Evolutionary conservation across 2,888 invertebrate species (phyloP), one percentile per base, ranked within the genome.

Genomic region (Epinotia brunnichana): DNA sequence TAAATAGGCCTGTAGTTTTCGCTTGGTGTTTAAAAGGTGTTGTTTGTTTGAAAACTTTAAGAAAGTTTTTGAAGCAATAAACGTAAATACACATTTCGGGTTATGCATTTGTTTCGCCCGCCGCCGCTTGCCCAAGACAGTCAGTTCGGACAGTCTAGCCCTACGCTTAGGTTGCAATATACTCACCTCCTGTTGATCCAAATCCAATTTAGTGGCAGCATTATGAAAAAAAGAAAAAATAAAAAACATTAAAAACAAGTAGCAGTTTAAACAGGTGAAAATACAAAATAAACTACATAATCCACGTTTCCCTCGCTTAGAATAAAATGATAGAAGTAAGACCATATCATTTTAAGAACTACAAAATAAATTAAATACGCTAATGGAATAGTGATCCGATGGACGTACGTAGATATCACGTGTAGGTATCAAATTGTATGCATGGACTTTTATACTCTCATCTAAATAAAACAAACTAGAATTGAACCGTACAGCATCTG

Each of bases 141-240:
- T 7, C 21, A 24, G 21, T 2, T n/a, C 1, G 29, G 11, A 39
- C 11, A 39, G 10, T 11, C 10, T 41, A 13, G 13, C 41, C 13
- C 4, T 44, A 44, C 44, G 3, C 13, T 13, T 3, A 44, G 4
- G 2, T 48, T n/a, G 13, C n/a, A 35, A 48, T 19, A 75, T 81
- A 87, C 88, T 86, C 79, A 89, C 88, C 82, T 89, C 88, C 88
- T 88, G 74, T 68, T 69, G 74, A 56, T 48, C 48, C 15, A 56
- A 59, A 24, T 41, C 15, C 24, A 51, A 53, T n/a, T 61, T 35
- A 48, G 44, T 56, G n/a, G 67, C 70, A 54, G 70, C 72, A 76
- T 75, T 80, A 85, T 87, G 84, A 79, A 87, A 87, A 78, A 80
- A 76, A 79, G 78, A 71, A 67, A 73, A 67, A 29, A 76, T n/a